These are phyloP conservation scores for Drosophila persimilis DNA, from an alignment of 1,140 invertebrate genomes.

Conservation along the genomic window DNA sequence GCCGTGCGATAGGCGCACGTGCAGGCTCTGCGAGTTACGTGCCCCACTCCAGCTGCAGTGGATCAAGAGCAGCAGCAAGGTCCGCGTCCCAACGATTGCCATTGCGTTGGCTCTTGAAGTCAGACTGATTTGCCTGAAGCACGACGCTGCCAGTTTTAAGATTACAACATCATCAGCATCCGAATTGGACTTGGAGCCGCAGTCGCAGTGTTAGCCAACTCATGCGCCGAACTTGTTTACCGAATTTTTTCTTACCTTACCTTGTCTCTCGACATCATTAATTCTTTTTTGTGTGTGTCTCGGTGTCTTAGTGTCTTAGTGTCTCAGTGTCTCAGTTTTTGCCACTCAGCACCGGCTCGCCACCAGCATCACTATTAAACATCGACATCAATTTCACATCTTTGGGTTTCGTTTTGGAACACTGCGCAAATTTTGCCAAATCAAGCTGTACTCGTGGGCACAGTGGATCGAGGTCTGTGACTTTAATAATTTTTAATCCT, in stretches of 20 bases:
- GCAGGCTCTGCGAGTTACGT: slow-evolving; percentile 66
- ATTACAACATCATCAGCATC: slow-evolving; percentile 57
- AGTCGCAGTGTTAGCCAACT: no score
- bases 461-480: no score
- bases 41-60: slow-evolving; percentile 8
- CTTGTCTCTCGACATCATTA: slow-evolving; percentile 46
- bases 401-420: slow-evolving; percentile 35
- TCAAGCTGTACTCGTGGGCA: not conserved
- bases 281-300: slow-evolving; percentile 8
- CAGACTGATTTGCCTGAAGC: slow-evolving; percentile 52
- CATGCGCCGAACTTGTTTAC: slow-evolving; percentile 44
- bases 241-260: slow-evolving; percentile 26
- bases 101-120: slow-evolving; percentile 38
- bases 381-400: slow-evolving; percentile 41
- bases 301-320: no score
- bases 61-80: slow-evolving; percentile 5
- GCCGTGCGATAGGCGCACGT: slow-evolving; percentile 69
- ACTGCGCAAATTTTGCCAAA: slow-evolving; percentile 31
- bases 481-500: no score
- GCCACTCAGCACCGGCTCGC: slow-evolving; percentile 31
- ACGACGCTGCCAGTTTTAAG: slow-evolving; percentile 47
- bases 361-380: slow-evolving; percentile 29
- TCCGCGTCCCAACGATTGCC: slow-evolving; percentile 34
- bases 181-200: not conserved
- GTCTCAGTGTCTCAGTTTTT: not conserved